phyloP scores from a whole-genome alignment of 1,140 invertebrate species.

The Trinorchestia longiramus region DNA sequence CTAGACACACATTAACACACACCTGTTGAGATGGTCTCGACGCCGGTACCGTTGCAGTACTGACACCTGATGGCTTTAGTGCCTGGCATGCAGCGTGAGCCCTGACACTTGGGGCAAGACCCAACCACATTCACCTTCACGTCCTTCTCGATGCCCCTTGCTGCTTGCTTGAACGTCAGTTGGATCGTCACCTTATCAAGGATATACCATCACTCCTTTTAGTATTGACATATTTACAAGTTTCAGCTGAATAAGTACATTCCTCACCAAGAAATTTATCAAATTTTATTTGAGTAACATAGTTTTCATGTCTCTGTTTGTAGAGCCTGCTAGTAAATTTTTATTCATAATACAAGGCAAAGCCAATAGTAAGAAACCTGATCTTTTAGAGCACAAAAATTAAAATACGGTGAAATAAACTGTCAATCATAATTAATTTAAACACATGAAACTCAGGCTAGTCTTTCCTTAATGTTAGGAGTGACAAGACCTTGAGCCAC shows the following conservation, averaged over 20 bases:
- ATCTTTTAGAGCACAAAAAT: neutral
- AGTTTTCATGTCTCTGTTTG: neutral
- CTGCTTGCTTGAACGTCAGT: constrained; percentile 94
- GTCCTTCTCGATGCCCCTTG: constrained; percentile 94
- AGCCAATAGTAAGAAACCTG: neutral
- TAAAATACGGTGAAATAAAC: neutral
- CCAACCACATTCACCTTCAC: constrained; percentile 92
- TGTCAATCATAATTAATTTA: neutral
- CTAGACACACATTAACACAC: too few relatives aligned
- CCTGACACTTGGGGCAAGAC: constrained; percentile 89
- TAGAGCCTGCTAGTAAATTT: neutral
- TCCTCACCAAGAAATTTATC: neutral
- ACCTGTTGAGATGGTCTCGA: constrained; percentile 88
- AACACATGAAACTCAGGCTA: neutral
- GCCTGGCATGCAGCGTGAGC: constrained; percentile 86
- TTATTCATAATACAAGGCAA: neutral
- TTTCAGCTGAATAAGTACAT: neutral
- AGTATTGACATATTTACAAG: neutral
- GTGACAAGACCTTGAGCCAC: too few relatives aligned
- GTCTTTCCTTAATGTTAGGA: neutral
- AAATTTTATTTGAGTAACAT: neutral
- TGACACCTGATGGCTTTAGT: constrained; percentile 88
- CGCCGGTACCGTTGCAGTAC: constrained; percentile 97
- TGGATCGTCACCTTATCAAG: constrained; percentile 81
- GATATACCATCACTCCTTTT: neutral